Base-by-base conservation (phyloP, 2,797 vertebrate genomes). In the Buphagus erythrorhynchus region DNA sequence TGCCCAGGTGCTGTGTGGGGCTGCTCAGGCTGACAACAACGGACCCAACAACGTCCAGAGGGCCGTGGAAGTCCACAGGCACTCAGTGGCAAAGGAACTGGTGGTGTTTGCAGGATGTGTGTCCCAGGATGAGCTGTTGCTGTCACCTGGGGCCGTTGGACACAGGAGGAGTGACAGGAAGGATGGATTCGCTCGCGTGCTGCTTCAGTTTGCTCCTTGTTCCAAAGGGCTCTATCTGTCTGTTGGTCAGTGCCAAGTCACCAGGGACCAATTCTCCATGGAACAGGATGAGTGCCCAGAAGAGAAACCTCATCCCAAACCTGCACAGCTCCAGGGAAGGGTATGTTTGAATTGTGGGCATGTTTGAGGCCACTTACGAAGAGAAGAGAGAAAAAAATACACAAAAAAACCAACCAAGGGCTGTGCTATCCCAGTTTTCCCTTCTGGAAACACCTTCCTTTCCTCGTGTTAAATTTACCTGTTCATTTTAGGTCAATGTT, bases 231-330 rank as follows among this genome's bases (percentile, higher is more conserved):
- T 90, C 87, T 49, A 31, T 88, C 96, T 16, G 43, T 51, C 13
- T 3, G 51, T 79, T 71, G 93, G 95, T 86, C 96, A 95, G 94
- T 94, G 97, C 96, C 97, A 93, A 97, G 97, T 97, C 97, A 97
- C 95, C 89, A 73, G 98, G 98, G 98, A 98, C 98, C 98, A 98
- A 97, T 97, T 96, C 97, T 97, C 75, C 94, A 3, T 91, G 95
- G 93, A 83, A 89, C 87, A 91, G 85, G 94, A 79, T 43, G 86
- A 83, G 90, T 96, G 92, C 96, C 97, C 97, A 95, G 95, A 97
- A 91, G 93, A 97, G 74, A 97, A 93, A 51, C 83, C 90, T 96
- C 24, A 63, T 45, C 95, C 96, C 96, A 90, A 90, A 95, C 95
- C 86, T 91, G 88, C 95, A 76, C 97, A 96, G 94, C 96, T 95